Evolutionary conservation across 2,797 vertebrate genomes (phyloP).

Genomic region (Amblyopsis hoosieri): DNA sequence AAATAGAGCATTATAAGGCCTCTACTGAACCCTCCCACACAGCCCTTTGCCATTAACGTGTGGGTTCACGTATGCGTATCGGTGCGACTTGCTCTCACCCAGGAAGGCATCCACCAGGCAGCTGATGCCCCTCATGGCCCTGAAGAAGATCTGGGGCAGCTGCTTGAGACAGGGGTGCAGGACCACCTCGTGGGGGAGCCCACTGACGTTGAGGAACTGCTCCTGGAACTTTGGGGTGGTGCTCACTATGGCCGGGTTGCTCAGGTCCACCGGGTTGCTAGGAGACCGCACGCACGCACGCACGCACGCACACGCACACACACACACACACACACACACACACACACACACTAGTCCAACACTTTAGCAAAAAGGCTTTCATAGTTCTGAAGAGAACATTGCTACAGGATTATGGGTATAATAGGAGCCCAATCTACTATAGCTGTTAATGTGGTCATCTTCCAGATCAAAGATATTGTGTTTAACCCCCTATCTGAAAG

Average conservation of each 20-base stretch:
- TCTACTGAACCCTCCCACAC: no score
- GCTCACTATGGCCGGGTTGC: slow-evolving; percentile 94
- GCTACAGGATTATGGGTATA: no score
- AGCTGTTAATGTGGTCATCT: no score
- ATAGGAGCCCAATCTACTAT: no score
- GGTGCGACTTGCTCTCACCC: slow-evolving; percentile 76
- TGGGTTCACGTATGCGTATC: background rate
- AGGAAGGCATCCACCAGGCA: slow-evolving; percentile 95
- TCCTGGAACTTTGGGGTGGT: slow-evolving; percentile 98
- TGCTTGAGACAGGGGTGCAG: slow-evolving; percentile 95
- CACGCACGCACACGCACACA: no score
- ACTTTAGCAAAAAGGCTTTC: background rate
- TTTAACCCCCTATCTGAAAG: no score
- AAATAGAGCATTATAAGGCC: background rate
- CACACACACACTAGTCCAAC: background rate
- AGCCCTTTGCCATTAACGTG: no score
- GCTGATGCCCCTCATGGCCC: slow-evolving; percentile 96
- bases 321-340: background rate
- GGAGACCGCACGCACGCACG: no score
- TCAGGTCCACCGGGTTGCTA: slow-evolving; percentile 97
- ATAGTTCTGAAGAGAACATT: no score
- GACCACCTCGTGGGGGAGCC: slow-evolving; percentile 91
- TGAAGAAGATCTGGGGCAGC: slow-evolving; percentile 96
- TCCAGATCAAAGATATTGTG: no score
- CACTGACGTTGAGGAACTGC: slow-evolving; percentile 91